Conservation (phyloP, 1,140 invertebrate genomes). For the Caerostris darwini region DNA sequence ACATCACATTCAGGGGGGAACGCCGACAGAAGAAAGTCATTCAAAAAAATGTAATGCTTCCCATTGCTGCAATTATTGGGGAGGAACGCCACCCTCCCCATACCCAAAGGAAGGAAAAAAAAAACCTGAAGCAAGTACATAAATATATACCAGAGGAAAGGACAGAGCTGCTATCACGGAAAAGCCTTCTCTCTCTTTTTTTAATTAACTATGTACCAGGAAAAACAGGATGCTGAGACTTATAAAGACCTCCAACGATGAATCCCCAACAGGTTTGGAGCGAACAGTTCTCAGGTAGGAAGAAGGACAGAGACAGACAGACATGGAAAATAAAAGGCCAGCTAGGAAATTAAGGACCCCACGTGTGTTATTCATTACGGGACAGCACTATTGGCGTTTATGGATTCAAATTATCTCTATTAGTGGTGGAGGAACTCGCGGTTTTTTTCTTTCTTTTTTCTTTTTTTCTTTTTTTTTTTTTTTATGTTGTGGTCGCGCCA, state of each 20-base stretch:
- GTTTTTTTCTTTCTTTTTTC: neutral
- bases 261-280: slow-evolving; percentile 37
- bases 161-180: neutral
- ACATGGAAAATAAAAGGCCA: slow-evolving; percentile 37
- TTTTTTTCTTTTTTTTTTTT: neutral
- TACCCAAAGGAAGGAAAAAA: neutral
- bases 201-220: slow-evolving; percentile 42
- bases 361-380: slow-evolving; percentile 68
- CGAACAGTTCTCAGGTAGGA: slow-evolving; percentile 6
- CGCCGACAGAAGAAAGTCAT: slow-evolving; percentile 15
- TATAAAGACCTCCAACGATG: slow-evolving; percentile 59
- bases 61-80: neutral
- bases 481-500: neutral
- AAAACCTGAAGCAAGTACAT: neutral
- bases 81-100: neutral
- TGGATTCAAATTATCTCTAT: slow-evolving; percentile 73
- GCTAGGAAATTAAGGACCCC: slow-evolving; percentile 58
- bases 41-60: neutral
- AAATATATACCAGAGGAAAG: slow-evolving; percentile 9
- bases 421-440: slow-evolving; percentile 23
- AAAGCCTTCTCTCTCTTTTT: slow-evolving; percentile 22
- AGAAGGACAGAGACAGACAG: neutral
- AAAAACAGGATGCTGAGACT: slow-evolving; percentile 18
- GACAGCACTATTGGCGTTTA: slow-evolving; percentile 64
- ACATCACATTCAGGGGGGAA: slow-evolving; percentile 32